Evolutionary conservation across 92 coral and sea anemone species (phyloP), one percentile per base, ranked within the genome.

Genomic region (Anthopleura xanthogrammica): DNA sequence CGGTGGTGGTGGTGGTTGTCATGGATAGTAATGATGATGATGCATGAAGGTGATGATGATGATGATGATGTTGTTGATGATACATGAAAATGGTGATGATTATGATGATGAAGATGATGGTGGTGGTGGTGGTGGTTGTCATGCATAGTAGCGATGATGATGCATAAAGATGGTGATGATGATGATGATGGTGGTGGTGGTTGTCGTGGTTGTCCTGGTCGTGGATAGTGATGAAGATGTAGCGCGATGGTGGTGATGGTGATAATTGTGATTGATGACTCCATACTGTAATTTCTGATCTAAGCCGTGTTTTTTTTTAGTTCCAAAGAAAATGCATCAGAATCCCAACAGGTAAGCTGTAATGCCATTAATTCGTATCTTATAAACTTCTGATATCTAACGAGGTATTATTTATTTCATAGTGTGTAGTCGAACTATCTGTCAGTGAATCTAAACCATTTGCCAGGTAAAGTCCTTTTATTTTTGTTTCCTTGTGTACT

Each of bases 391-490:
- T 19, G 36, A 24, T 68, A 22, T 13, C 55, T 17, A 42, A 43
- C 79, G 2, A 16, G 7, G 5, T 48, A 55, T 52, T 78, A 52
- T 8, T 78, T 50, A 1, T 76, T 77, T 76, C 2, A 82, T 84
- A 94, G 91, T 92, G 93, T 80, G 92, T 96, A 29, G 89, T 94
- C 60, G 99, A 94, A 79, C 82, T 96, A 54, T 96, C 99, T 5
- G 98, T 91, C 19, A 94, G 98, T 42, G 99, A 96, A 46, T 94
- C 98, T 41, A 96, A 95, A 86, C 96, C 99, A 43, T 90, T 96
- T 71, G 90, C 96, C 76, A 94, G 99, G 99, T 96, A 57, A 55
- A 13, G 12, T 22, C 42, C 52, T 60, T 42, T 60, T 17, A 12
- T 36, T 62, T 62, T 11, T 62, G 24, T n/a, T 62, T 62, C 4